Evolutionary conservation across 2,888 invertebrate genomes (phyloP), one percentile per base, ranked within the genome.

Genomic region (Synanthedon tipuliformis): DNA sequence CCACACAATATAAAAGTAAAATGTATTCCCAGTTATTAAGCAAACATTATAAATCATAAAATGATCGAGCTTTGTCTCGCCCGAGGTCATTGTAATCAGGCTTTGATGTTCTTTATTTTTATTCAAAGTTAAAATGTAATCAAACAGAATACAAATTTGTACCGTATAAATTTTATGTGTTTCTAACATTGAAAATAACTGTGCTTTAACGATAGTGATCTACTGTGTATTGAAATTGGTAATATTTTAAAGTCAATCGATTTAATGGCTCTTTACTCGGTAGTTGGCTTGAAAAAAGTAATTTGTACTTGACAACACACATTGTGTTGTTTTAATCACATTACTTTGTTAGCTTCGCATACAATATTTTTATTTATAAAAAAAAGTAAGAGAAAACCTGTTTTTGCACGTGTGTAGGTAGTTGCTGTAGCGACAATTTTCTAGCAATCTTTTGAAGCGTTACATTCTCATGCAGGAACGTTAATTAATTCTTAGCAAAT

Each of bases 21-120:
- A 12, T 10, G 11, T 65, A 68, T 72, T 67, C 66, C 63, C 65
- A 65, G 73, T 71, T 76, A 77, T 76, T 77, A 77, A 75, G 71
- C 75, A 78, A 78, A 79, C 76, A 77, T 74, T 77, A 78, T 79
- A 78, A 78, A 79, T 79, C 79, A 78, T 61, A 73, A 75, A 81
- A 81, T 78, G 79, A 80, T 78, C 75, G 73, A 72, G 78, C 75
- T 81, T 79, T 81, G 80, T 81, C 80, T 78, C 68, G 84, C 84
- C 82, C 58, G 73, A 64, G 81, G 82, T 79, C 76, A 79, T 74
- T 77, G 75, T 82, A 82, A 83, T 83, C 82, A 81, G 71, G 65
- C 69, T 57, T 60, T 57, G 68, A 65, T 64, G 60, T 67, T 74
- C 71, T 78, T 72, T 73, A 73, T 75, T 73, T 75, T 71, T 66